Conservation (phyloP, 2,888 invertebrate species). For the Lasioglossum malachurum region DNA sequence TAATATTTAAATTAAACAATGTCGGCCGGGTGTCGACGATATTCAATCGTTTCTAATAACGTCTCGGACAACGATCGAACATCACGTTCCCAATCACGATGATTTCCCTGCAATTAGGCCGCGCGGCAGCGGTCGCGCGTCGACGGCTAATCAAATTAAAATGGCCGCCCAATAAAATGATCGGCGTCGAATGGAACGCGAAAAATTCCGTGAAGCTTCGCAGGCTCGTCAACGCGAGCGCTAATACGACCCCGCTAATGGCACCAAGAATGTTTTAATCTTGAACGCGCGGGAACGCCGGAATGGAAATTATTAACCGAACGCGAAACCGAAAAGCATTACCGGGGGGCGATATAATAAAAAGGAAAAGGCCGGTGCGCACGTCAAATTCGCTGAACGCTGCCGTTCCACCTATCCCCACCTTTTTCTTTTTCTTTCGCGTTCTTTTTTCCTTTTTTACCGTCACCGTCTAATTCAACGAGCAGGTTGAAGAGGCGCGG, state of each 20-base stretch:
- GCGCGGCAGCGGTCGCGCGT: background rate
- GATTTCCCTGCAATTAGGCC: background rate
- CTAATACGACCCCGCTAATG: background rate
- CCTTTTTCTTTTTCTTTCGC: background rate
- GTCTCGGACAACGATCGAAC: background rate
- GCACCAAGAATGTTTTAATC: constrained; percentile 38
- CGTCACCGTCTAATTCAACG: constrained; percentile 23
- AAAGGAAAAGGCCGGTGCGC: background rate
- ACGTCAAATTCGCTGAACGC: background rate
- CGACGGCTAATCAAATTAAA: constrained; percentile 49
- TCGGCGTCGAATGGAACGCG: constrained; percentile 26
- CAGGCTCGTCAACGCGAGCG: constrained; percentile 13
- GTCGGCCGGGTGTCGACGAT: background rate
- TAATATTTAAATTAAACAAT: constrained; percentile 8
- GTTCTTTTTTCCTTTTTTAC: background rate
- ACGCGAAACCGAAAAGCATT: background rate
- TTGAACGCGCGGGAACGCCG: background rate
- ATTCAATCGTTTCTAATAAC: background rate
- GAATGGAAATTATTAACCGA: constrained; percentile 21
- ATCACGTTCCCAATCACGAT: background rate
- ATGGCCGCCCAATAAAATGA: constrained; percentile 23
- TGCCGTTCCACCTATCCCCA: background rate
- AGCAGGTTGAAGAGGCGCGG: background rate
- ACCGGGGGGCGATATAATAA: background rate
- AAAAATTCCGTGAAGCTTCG: constrained; percentile 39